Conservation (phyloP, 1,140 invertebrate genomes). For the Eulimnadia texana region DNA sequence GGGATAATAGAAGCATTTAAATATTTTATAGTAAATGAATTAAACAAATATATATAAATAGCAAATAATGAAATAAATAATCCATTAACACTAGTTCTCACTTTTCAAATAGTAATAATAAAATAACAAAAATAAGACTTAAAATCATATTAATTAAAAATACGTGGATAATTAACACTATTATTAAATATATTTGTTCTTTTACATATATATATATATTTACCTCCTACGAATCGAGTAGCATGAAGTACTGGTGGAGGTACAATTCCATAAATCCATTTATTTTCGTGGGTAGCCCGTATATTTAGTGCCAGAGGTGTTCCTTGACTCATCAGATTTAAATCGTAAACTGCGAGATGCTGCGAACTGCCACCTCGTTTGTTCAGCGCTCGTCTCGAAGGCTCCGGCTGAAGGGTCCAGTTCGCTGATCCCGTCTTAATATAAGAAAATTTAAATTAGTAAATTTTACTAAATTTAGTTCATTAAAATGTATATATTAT, state of each 20-base stretch:
- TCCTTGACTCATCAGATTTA: conserved; percentile 28
- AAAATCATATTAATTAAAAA: no score
- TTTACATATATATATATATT: no score
- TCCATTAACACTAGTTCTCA: no score
- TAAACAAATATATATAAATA: no score
- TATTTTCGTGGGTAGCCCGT: conserved; percentile 35
- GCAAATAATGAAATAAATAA: no score
- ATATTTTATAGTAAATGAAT: no score
- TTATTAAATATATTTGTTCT: no score
- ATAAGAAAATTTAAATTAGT: no score
- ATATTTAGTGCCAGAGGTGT: conserved; percentile 46
- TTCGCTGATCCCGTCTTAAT: background rate
- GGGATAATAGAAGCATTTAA: no score
- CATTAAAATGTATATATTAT: background rate
- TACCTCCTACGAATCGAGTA: conserved; percentile 66
- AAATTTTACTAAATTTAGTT: background rate
- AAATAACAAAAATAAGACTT: no score
- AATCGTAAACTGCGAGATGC: conserved; percentile 49
- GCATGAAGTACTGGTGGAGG: conserved; percentile 54
- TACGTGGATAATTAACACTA: no score
- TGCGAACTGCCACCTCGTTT: conserved; percentile 48
- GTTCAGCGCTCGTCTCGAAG: conserved; percentile 27
- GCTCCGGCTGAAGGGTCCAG: conserved; percentile 1
- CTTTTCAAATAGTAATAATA: no score
- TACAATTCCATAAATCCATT: conserved; percentile 34